Percentiles rank a stretch among this genome's conserved stretches.
Evolutionary conservation across 2,888 invertebrate species (phyloP).

Genomic region (Netelia melanura): DNA sequence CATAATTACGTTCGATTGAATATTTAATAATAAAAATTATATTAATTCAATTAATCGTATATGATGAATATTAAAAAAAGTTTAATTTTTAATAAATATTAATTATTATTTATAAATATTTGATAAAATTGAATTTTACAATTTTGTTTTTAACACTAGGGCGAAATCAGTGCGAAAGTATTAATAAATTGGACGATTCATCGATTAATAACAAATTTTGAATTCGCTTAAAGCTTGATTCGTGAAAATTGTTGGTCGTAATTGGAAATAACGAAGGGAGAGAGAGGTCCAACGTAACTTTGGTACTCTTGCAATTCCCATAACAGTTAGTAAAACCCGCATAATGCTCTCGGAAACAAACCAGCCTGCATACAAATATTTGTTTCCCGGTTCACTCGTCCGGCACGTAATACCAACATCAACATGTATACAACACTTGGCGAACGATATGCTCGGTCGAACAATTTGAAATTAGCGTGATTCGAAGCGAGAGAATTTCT

Average conservation of each 20-base stretch:
- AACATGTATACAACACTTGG: not conserved
- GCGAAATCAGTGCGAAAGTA: not conserved
- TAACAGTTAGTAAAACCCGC: constrained; percentile 40
- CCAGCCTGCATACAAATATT: constrained; percentile 46
- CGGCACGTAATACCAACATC: not conserved
- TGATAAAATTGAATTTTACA: not conserved
- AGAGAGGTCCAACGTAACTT: not conserved
- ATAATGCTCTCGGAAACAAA: constrained; percentile 30
- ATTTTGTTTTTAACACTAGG: not conserved
- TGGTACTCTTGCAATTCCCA: not conserved
- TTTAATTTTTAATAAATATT: too few species aligned
- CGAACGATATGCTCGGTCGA: constrained; percentile 7
- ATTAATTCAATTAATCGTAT: too few species aligned
- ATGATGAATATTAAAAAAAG: too few species aligned
- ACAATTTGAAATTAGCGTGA: constrained; percentile 37
- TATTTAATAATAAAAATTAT: too few species aligned
- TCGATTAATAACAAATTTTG: not conserved
- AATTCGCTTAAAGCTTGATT: not conserved
- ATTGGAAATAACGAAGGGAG: constrained; percentile 26
- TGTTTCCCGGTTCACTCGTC: constrained; percentile 44
- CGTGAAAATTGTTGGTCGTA: not conserved
- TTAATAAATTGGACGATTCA: not conserved
- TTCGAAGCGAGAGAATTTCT: constrained; percentile 34
- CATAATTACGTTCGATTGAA: too few species aligned
- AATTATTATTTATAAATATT: not conserved